Evolutionary conservation across 2,888 invertebrate species (phyloP), one percentile per base, ranked within the genome.

Genomic region (Scrobipalpa costella): DNA sequence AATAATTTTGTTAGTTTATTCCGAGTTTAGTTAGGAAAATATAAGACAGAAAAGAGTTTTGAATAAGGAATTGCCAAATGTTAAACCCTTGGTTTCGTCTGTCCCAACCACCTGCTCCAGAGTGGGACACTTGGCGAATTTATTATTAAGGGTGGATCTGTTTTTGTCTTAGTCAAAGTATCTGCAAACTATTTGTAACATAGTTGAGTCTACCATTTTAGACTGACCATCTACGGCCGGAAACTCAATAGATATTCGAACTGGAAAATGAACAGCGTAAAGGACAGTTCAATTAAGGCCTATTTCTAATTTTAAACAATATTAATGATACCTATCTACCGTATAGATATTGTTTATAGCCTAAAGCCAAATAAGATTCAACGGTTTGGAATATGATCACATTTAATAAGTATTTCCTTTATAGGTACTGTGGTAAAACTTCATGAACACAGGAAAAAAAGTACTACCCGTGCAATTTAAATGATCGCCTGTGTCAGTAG

Each of bases 201-300:
- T 44, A 44, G 44, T 44, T 44, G 6, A 44, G 27, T 7, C 44
- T 15, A 1, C 44, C 6, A n/a, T 44, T 44, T 36, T 44, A 44
- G 3, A 44, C n/a, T 6, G 40, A 40, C 44, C n/a, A 15, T 1
- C 15, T 7, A 15, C 15, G n/a, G n/a, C 5, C 15, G n/a, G 15
- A 15, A n/a, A 44, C 44, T 44, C 44, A 44, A 44, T 44, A 44
- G 3, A 7, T 44, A 44, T 44, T 15, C 44, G 9, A 7, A 44
- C 44, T 44, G 44, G n/a, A 5, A 44, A 44, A 44, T 44, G 44
- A n/a, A 44, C 44, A 44, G n/a, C 44, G n/a, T n/a, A 44, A 44
- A 3, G 15, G 44, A 44, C 44, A 44, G 44, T 6, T 5, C 1
- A 44, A 44, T 44, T 44, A 44, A 44, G 44, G 44, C 15, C 44